These are phyloP conservation scores for Chaenodraco wilsoni DNA, from an alignment of 2,797 vertebrate genomes.

Conservation along the genomic window DNA sequence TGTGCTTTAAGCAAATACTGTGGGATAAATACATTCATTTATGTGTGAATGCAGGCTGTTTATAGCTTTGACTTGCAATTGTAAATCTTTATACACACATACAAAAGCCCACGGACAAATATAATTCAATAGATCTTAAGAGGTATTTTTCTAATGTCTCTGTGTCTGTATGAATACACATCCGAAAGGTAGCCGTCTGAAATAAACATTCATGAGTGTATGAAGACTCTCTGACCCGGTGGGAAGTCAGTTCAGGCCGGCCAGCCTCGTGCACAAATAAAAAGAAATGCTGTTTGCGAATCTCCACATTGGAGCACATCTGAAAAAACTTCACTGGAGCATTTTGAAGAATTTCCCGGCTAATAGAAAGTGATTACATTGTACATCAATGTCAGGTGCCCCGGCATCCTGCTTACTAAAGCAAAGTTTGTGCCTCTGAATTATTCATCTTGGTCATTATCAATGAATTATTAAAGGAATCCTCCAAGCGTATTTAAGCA, in stretches of 20 bases:
- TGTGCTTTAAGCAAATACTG: constrained; percentile 43
- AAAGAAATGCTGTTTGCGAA: constrained; percentile 55
- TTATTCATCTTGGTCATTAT: constrained; percentile 88
- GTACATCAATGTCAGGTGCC: constrained; percentile 83
- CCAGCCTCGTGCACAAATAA: constrained; percentile 13
- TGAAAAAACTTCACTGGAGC: constrained; percentile 56
- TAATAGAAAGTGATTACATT: constrained; percentile 84
- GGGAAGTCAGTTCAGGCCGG: constrained; percentile 35
- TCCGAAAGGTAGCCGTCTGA: constrained; percentile 11
- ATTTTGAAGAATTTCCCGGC: constrained; percentile 73
- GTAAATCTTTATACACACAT: constrained; percentile 47
- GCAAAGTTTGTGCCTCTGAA: constrained; percentile 84
- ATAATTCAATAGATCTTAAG: constrained; percentile 38
- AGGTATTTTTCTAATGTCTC: constrained; percentile 4
- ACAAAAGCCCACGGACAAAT: constrained; percentile 54
- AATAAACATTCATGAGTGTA: constrained; percentile 41
- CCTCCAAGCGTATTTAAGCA: constrained; percentile 85
- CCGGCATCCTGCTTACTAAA: constrained; percentile 84
- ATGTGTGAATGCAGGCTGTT: constrained; percentile 56
- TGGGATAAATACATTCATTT: constrained; percentile 53
- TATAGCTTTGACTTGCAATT: constrained; percentile 51
- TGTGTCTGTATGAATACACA: constrained; percentile 33
- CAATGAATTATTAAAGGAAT: constrained; percentile 88
- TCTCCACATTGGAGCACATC: constrained; percentile 42
- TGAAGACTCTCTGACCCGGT: constrained; percentile 49